A percentile compares a stretch with the other conserved stretches of the same genome.
phyloP scores from a whole-genome alignment of 1,140 invertebrate genomes.

The Heterodera schachtii region DNA sequence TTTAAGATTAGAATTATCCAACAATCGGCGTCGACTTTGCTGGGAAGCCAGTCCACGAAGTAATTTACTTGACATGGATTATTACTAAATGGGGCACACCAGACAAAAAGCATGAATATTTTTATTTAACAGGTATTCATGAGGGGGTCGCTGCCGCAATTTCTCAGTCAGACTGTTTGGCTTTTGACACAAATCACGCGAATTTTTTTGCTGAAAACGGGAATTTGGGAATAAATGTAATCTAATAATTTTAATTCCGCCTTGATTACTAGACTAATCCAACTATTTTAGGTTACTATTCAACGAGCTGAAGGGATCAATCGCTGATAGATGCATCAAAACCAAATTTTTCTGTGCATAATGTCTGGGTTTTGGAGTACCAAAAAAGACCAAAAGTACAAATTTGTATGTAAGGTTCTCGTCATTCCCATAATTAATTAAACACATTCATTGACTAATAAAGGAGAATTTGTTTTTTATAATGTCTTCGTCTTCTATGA shows the following conservation, averaged over 20 bases:
- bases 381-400: too few species aligned
- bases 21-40: constrained; percentile 85
- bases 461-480: not conserved
- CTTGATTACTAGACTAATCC: too few species aligned
- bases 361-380: not conserved
- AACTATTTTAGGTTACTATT: constrained; percentile 15
- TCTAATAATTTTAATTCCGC: too few species aligned
- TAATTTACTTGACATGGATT: not conserved
- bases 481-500: not conserved
- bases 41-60: constrained; percentile 97
- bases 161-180: constrained; percentile 94
- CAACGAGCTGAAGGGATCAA: constrained; percentile 21
- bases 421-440: too few species aligned
- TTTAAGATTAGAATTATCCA: constrained; percentile 87
- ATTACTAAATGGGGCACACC: too few species aligned
- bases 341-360: not conserved
- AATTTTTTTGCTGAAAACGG: constrained; percentile 98
- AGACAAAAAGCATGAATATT: too few species aligned
- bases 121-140: constrained; percentile 75
- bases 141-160: constrained; percentile 98
- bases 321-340: not conserved
- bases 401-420: too few species aligned
- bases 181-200: constrained; percentile 96
- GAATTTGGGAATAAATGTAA: constrained; percentile 98
- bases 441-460: too few species aligned